A percentile compares a stretch with the other conserved stretches of the same genome.
phyloP scores from a whole-genome alignment of 1,140 invertebrate genomes.

The Drosophila persimilis region DNA sequence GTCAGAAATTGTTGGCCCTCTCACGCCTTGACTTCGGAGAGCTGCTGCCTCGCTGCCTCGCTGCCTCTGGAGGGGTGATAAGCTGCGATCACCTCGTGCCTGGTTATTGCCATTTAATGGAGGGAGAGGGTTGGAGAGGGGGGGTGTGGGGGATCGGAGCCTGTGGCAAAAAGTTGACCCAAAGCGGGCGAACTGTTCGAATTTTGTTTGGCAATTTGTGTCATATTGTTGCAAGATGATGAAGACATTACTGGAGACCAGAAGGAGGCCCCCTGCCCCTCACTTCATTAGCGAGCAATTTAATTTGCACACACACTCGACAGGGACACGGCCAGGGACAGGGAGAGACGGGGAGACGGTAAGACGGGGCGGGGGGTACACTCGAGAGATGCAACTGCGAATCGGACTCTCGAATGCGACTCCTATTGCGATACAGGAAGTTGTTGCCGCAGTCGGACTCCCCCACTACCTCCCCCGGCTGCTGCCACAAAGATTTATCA shows the following conservation, averaged over 20 bases:
- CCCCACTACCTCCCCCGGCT: not conserved
- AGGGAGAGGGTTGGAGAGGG: not conserved
- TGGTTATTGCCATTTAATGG: slow-evolving; percentile 64
- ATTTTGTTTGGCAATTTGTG: slow-evolving; percentile 67
- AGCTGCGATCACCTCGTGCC: slow-evolving; percentile 57
- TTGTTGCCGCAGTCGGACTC: slow-evolving; percentile 20
- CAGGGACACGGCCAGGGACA: not conserved
- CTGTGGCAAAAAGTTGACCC: slow-evolving; percentile 42
- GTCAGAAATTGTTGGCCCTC: slow-evolving; percentile 64
- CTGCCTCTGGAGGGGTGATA: slow-evolving; percentile 29
- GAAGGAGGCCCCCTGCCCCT: slow-evolving; percentile 5
- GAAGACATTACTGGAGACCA: slow-evolving; percentile 53
- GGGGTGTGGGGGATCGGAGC: no score
- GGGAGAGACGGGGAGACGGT: no score
- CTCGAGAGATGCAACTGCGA: not conserved
- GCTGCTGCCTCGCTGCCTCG: not conserved
- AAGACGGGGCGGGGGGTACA: not conserved
- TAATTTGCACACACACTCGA: slow-evolving; percentile 76
- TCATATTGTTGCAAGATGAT: slow-evolving; percentile 63
- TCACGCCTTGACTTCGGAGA: slow-evolving; percentile 37
- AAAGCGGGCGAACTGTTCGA: slow-evolving; percentile 33
- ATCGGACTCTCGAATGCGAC: slow-evolving; percentile 9
- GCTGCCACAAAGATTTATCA: slow-evolving; percentile 42
- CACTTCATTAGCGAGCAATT: slow-evolving; percentile 80
- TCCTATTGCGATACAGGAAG: slow-evolving; percentile 34